These are phyloP conservation scores for Oikopleura albicans DNA, from an alignment of 23 tunicate genomes.

Conservation along the genomic window DNA sequence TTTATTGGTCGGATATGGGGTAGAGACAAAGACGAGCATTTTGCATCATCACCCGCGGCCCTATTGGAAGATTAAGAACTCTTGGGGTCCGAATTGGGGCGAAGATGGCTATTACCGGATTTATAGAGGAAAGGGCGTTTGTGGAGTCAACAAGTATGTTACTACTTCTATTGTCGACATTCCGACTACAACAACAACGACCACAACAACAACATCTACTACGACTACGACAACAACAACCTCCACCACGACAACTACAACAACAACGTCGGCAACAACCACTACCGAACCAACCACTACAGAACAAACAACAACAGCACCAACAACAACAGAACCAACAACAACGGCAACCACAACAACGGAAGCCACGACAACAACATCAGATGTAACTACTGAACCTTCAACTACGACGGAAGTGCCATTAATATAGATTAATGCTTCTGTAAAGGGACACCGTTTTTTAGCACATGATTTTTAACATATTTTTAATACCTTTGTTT, in stretches of 20 bases:
- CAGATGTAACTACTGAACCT: too few species aligned
- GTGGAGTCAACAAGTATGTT: conserved; percentile 73
- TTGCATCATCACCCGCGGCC: background rate
- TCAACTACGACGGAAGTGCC: too few species aligned
- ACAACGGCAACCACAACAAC: too few species aligned
- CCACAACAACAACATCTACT: background rate
- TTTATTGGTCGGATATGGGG: conserved; percentile 86
- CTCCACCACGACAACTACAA: background rate
- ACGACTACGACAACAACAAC: background rate
- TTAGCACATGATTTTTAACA: too few species aligned
- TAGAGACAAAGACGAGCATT: background rate
- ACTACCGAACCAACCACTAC: background rate
- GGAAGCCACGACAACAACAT: too few species aligned
- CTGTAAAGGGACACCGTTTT: too few species aligned
- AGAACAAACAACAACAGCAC: background rate
- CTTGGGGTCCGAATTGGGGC: conserved; percentile 95
- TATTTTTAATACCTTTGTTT: too few species aligned
- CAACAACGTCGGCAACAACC: background rate
- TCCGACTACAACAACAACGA: background rate
- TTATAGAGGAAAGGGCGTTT: conserved; percentile 77
- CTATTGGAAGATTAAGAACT: conserved; percentile 26
- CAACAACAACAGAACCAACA: too few species aligned
- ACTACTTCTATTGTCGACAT: conserved; percentile 50
- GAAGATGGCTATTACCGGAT: conserved; percentile 98
- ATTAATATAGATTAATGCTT: too few species aligned